Evolutionary conservation across 2,797 vertebrate genomes (phyloP).

Genomic region (Coregonus suidteri): DNA sequence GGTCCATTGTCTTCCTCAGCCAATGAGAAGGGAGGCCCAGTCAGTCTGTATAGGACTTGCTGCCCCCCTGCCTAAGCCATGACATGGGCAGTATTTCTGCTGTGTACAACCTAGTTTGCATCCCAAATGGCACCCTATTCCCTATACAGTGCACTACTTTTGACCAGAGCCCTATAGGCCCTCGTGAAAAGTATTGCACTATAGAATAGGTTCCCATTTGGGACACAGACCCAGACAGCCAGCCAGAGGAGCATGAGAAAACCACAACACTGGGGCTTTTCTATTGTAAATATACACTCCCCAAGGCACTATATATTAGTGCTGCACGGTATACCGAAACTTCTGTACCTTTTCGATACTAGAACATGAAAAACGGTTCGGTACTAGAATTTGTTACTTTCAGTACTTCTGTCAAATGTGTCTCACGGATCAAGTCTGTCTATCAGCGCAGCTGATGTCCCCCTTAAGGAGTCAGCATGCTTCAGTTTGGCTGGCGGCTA

Average conservation of each 20-base stretch:
- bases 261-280: not conserved
- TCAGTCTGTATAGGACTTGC: not conserved
- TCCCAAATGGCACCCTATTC: not conserved
- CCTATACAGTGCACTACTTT: not conserved
- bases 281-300: not conserved
- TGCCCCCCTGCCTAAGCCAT: not conserved
- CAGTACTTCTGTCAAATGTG: too few relatives aligned
- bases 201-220: too few relatives aligned
- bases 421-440: too few relatives aligned
- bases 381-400: too few relatives aligned
- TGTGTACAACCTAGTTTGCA: not conserved
- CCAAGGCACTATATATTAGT: not conserved
- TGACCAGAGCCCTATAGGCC: not conserved
- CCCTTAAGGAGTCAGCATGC: too few relatives aligned
- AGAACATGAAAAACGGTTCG: too few relatives aligned
- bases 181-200: not conserved
- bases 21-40: constrained; percentile 44
- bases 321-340: too few relatives aligned
- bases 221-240: not conserved
- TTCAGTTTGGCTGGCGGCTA: too few relatives aligned
- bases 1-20: constrained; percentile 49
- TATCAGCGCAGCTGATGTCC: too few relatives aligned
- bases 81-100: not conserved
- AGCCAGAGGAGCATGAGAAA: not conserved
- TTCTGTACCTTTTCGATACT: too few relatives aligned